phyloP scores from a whole-genome alignment of 2,113 vertebrate species.

The Pyxicephalus adspersus region DNA sequence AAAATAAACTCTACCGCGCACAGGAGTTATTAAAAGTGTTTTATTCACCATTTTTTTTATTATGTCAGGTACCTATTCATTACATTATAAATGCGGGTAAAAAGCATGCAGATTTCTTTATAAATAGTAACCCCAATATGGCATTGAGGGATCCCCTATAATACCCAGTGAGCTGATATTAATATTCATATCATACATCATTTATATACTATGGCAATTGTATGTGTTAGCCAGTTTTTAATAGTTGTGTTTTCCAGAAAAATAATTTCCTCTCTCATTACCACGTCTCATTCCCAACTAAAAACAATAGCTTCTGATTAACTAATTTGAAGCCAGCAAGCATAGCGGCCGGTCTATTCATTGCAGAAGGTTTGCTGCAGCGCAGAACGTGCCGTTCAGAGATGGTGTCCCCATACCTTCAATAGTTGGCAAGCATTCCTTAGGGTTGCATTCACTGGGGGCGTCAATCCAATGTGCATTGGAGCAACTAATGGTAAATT shows the following conservation, averaged over 20 bases:
- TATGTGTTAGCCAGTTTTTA: neutral
- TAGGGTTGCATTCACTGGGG: constrained; percentile 9
- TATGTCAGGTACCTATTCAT: no score
- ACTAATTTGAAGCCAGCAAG: constrained; percentile 24
- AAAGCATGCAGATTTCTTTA: no score
- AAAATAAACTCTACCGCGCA: no score
- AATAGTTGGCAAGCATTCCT: constrained; percentile 1
- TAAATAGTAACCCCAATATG: no score
- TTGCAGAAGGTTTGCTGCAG: neutral
- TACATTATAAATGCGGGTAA: no score
- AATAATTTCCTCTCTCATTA: constrained; percentile 18
- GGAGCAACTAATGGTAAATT: constrained; percentile 18
- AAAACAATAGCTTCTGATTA: constrained; percentile 34
- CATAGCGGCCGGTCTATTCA: constrained; percentile 4
- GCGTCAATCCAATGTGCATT: constrained; percentile 17
- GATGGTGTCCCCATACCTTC: neutral
- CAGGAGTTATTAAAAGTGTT: no score
- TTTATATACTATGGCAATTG: neutral
- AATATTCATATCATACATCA: neutral
- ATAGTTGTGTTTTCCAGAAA: constrained; percentile 9
- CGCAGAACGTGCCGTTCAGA: neutral
- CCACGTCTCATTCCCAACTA: constrained; percentile 9
- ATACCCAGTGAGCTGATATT: no score
- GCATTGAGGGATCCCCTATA: no score
- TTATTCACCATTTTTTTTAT: no score